These are phyloP conservation scores for Tanytarsus gracilentus DNA, from an alignment of 2,888 invertebrate species.

Conservation along the genomic window DNA sequence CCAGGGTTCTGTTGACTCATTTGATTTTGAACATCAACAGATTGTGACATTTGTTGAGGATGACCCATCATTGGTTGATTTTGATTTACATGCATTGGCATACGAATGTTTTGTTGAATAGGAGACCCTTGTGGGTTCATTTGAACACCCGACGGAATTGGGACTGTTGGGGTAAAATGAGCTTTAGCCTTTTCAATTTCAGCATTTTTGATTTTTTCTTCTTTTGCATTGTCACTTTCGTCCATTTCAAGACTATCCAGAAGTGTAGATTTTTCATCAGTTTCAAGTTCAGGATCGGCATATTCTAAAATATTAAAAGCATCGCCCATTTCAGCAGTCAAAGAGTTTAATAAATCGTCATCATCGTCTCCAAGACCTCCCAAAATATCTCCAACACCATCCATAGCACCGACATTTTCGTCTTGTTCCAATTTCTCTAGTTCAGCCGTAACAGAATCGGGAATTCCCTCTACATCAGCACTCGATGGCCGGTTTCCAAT, in stretches of 20 bases:
- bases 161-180: constrained; percentile 28
- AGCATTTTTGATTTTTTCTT: constrained; percentile 47
- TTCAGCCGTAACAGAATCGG: constrained; percentile 59
- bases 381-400: constrained; percentile 67
- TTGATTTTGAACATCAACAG: neutral
- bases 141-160: constrained; percentile 30
- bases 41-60: constrained; percentile 33
- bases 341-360: constrained; percentile 66
- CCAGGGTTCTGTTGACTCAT: constrained; percentile 34
- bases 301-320: constrained; percentile 94
- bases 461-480: constrained; percentile 49
- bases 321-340: constrained; percentile 77
- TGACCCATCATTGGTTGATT: constrained; percentile 32
- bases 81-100: constrained; percentile 19
- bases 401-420: constrained; percentile 53
- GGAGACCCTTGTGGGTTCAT: constrained; percentile 30
- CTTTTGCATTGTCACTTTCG: constrained; percentile 62
- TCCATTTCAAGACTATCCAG: constrained; percentile 77
- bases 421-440: constrained; percentile 57
- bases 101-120: constrained; percentile 7
- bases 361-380: constrained; percentile 79
- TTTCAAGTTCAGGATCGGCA: constrained; percentile 85
- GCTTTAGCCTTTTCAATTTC: constrained; percentile 29
- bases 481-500: neutral
- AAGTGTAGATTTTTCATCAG: constrained; percentile 73